These are phyloP conservation scores for Pipistrellus pygmaeus DNA, from an alignment of 2,797 vertebrate genomes.

Conservation along the genomic window DNA sequence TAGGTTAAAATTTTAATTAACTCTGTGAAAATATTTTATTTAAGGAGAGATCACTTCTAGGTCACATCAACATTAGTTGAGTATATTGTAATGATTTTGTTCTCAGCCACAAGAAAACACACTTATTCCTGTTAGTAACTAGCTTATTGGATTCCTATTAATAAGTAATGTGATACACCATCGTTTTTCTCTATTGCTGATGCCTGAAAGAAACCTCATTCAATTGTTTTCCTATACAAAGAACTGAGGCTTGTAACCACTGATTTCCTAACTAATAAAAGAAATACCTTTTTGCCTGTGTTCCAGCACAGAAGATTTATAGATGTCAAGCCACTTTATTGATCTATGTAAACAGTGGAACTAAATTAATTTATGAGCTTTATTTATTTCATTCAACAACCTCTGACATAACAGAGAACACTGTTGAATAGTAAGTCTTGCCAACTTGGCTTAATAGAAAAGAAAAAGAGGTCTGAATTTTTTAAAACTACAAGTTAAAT, in stretches of 20 bases:
- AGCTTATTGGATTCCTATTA: not conserved
- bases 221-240: not conserved
- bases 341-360: slow-evolving; percentile 37
- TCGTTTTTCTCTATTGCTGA: not conserved
- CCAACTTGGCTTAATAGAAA: not conserved
- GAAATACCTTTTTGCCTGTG: not conserved
- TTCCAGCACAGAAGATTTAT: slow-evolving; percentile 12
- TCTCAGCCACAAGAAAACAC: not conserved
- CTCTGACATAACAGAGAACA: not conserved
- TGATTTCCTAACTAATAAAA: not conserved
- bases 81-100: not conserved
- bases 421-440: not conserved
- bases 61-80: not conserved
- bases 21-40: not conserved
- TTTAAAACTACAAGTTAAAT: not conserved
- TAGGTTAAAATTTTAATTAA: not conserved
- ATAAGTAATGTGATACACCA: not conserved
- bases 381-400: not conserved
- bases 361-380: slow-evolving; percentile 40
- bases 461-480: not conserved
- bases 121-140: slow-evolving; percentile 1
- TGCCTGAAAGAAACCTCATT: slow-evolving; percentile 34
- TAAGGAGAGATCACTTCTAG: not conserved
- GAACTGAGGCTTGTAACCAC: not conserved
- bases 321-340: not conserved